Conservation (phyloP, 2,797 vertebrate genomes). For the Darevskia mixta region DNA sequence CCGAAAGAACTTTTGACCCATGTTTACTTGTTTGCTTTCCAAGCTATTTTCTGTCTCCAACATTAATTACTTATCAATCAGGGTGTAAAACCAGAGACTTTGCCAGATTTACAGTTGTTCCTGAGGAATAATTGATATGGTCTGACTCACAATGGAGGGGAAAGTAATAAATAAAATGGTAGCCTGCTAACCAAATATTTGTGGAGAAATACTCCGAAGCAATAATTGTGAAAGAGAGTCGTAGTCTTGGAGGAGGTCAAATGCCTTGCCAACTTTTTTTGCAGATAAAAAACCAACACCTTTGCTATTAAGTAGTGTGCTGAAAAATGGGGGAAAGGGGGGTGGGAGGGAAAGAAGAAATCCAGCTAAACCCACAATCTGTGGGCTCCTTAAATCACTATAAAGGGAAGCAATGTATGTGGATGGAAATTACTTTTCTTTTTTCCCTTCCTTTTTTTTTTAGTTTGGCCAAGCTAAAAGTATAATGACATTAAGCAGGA, state of each 20-base stretch:
- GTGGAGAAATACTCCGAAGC: not conserved
- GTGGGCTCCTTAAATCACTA: not conserved
- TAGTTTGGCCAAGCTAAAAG: not conserved
- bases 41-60: not conserved
- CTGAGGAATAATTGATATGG: not conserved
- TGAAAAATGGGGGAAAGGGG: conserved; percentile 7
- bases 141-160: not conserved
- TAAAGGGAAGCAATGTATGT: conserved; percentile 4
- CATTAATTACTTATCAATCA: not conserved
- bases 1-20: not conserved
- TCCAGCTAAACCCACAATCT: not conserved
- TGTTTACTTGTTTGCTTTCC: not conserved
- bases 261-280: not conserved
- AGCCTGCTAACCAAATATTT: not conserved
- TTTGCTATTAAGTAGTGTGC: conserved; percentile 23
- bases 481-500: not conserved
- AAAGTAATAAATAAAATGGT: not conserved
- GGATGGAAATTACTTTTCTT: conserved; percentile 7
- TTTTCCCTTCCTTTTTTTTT: not conserved
- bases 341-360: not conserved
- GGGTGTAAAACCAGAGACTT: not conserved
- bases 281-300: not conserved
- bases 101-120: not conserved
- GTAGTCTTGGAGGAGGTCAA: not conserved
- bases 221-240: not conserved